Evolutionary conservation across 2,888 invertebrate species (phyloP).

Genomic region (Stenchaetothrips biformis): DNA sequence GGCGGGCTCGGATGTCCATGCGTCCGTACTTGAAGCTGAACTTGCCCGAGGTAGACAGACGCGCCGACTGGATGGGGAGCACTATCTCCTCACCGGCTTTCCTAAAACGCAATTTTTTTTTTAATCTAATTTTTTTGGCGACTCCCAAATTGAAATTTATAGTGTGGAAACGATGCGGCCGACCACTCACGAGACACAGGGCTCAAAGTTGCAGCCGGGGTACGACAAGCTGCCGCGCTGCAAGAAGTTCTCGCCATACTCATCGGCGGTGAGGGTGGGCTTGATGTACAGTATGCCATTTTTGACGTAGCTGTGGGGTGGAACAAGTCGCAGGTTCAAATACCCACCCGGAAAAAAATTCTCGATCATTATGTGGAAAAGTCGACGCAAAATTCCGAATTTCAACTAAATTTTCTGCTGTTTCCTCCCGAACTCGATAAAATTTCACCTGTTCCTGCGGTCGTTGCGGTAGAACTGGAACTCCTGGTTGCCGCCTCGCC

Average conservation of each 20-base stretch:
- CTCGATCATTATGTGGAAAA: no score
- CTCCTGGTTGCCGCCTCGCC: slow-evolving; percentile 58
- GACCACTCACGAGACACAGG: slow-evolving; percentile 29
- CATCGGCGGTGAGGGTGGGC: slow-evolving; percentile 56
- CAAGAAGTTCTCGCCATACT: slow-evolving; percentile 42
- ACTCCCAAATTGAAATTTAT: no score
- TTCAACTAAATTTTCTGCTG: no score
- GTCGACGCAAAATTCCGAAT: no score
- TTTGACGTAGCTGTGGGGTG: slow-evolving; percentile 51
- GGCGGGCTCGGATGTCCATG: slow-evolving; percentile 60
- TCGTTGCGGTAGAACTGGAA: slow-evolving; percentile 67
- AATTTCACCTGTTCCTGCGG: slow-evolving; percentile 53
- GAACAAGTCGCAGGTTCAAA: no score
- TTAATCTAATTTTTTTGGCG: neutral
- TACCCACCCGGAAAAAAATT: no score
- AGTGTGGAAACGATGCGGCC: neutral
- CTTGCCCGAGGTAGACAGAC: slow-evolving; percentile 57
- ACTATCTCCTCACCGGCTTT: slow-evolving; percentile 56
- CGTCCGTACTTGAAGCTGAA: slow-evolving; percentile 63
- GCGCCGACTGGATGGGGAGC: slow-evolving; percentile 53
- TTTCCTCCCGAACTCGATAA: no score
- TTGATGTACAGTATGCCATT: slow-evolving; percentile 57
- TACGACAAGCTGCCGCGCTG: slow-evolving; percentile 37
- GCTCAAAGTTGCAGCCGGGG: slow-evolving; percentile 29
- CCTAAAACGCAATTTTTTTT: slow-evolving; percentile 48